A percentile compares a stretch with the other conserved stretches of the same genome.
phyloP scores from a whole-genome alignment of 2,888 invertebrate genomes.

The Ichneumoninae sp. region DNA sequence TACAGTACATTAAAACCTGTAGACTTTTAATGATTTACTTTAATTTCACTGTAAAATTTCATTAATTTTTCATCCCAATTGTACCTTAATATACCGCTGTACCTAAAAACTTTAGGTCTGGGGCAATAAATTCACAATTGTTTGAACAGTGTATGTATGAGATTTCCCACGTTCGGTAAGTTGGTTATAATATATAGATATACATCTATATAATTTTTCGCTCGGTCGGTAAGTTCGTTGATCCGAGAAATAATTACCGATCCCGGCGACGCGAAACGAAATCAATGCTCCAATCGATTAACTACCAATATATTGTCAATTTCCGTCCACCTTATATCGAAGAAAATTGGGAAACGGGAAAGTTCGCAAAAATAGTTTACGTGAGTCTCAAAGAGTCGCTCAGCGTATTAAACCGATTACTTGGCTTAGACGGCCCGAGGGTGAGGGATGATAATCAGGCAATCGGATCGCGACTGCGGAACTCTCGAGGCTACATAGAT shows the following conservation, averaged over 20 bases:
- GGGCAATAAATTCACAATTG: no score
- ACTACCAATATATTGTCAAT: background rate
- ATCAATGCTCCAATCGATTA: slow-evolving; percentile 21
- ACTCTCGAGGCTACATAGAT: slow-evolving; percentile 9
- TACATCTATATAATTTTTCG: slow-evolving; percentile 24
- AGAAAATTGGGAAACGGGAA: slow-evolving; percentile 26
- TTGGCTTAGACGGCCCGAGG: slow-evolving; percentile 24
- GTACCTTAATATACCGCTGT: no score
- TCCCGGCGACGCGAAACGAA: slow-evolving; percentile 11
- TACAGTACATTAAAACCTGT: no score
- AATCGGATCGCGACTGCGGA: slow-evolving; percentile 29
- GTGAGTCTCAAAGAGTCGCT: slow-evolving; percentile 47
- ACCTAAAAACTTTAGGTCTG: no score
- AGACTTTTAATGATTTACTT: no score
- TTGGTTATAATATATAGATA: background rate
- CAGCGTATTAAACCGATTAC: slow-evolving; percentile 61
- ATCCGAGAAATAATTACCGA: slow-evolving; percentile 22
- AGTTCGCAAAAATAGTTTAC: background rate
- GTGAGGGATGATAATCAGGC: slow-evolving; percentile 62
- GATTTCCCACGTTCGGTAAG: no score
- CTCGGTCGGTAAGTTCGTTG: slow-evolving; percentile 35
- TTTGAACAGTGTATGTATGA: no score
- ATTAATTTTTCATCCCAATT: no score
- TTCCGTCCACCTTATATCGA: background rate
- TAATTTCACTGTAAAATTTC: no score